Conservation (phyloP, 2,797 vertebrate genomes). For the Sternotherus odoratus region DNA sequence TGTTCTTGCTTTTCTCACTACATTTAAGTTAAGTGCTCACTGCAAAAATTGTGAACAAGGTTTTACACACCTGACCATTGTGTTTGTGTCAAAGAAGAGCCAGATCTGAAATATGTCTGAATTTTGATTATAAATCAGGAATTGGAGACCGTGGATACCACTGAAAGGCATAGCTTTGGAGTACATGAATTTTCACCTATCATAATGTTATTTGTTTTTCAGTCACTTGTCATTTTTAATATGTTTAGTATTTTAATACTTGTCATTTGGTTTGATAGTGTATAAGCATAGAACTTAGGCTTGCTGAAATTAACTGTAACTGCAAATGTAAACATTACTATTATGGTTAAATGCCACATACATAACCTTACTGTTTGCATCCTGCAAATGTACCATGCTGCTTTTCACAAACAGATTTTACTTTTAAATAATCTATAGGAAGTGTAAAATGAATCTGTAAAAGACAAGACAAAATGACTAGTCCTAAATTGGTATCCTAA, state of each 20-base stretch:
- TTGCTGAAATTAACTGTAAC: constrained; percentile 45
- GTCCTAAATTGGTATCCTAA: constrained; percentile 27
- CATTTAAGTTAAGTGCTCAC: background rate
- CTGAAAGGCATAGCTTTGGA: constrained; percentile 43
- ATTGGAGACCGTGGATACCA: constrained; percentile 27
- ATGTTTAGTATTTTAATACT: constrained; percentile 53
- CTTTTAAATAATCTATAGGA: constrained; percentile 57
- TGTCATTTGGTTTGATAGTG: constrained; percentile 43
- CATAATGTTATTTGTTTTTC: background rate
- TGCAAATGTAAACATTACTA: constrained; percentile 18
- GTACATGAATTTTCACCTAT: constrained; percentile 16
- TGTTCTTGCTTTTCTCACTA: background rate
- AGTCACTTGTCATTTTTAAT: background rate
- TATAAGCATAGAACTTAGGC: background rate
- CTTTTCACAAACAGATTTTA: constrained; percentile 73
- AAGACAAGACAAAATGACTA: constrained; percentile 23
- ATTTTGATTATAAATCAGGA: constrained; percentile 37
- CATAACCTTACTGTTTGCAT: constrained; percentile 24
- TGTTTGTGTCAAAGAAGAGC: background rate
- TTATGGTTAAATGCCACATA: constrained; percentile 31
- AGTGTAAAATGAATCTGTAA: constrained; percentile 51
- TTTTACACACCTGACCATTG: background rate
- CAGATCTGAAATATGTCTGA: constrained; percentile 17
- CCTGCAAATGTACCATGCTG: constrained; percentile 62
- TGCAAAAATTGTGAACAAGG: background rate